Evolutionary conservation across 1,140 invertebrate genomes (phyloP).

Genomic region (Vollenhovia emeryi): DNA sequence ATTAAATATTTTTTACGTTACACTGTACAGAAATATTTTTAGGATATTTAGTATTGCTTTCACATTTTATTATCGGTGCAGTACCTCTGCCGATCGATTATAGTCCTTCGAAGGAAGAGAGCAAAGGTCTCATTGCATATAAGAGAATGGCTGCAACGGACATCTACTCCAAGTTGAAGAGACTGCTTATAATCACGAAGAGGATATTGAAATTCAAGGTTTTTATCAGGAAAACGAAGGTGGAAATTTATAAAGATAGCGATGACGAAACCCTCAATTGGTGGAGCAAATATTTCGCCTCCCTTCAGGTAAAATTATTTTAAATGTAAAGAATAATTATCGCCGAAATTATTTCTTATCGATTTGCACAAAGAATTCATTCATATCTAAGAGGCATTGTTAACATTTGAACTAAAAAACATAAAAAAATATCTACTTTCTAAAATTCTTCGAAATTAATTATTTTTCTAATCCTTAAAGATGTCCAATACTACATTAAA

Average conservation of each 20-base stretch:
- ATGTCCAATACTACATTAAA: background rate
- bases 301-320: slow-evolving; percentile 82
- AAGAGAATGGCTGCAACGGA: slow-evolving; percentile 67
- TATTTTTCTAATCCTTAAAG: background rate
- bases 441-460: background rate
- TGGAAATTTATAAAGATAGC: slow-evolving; percentile 44
- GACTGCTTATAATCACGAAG: slow-evolving; percentile 38
- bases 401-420: background rate
- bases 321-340: background rate
- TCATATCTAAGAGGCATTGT: background rate
- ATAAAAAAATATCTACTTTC: background rate
- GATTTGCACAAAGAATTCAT: background rate
- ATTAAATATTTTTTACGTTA: background rate
- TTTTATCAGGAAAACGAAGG: slow-evolving; percentile 41
- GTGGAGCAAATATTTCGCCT: slow-evolving; percentile 93
- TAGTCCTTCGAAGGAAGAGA: slow-evolving; percentile 74
- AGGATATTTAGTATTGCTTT: background rate
- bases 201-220: slow-evolving; percentile 36
- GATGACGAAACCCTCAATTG: slow-evolving; percentile 88
- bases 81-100: slow-evolving; percentile 70
- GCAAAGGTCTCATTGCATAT: slow-evolving; percentile 75
- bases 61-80: slow-evolving; percentile 3
- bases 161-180: slow-evolving; percentile 61
- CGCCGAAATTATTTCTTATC: background rate
- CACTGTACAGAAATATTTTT: background rate